Conservation (phyloP, 2,113 vertebrate species). For the Embiotoca jacksoni region DNA sequence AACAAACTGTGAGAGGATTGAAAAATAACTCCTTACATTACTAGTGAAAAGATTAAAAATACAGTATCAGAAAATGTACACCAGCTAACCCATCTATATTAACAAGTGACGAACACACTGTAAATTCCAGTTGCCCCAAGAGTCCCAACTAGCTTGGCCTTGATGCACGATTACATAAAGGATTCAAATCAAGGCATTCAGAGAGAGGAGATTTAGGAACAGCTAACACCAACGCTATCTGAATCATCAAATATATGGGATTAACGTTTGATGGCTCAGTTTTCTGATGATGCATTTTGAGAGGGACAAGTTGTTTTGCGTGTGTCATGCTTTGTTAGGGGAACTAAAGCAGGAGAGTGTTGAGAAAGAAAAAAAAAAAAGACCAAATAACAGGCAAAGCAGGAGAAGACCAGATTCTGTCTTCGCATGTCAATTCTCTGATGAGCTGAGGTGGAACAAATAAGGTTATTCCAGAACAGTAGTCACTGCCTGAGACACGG, state of each 20-base stretch:
- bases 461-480: conserved; percentile 40
- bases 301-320: conserved; percentile 29
- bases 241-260: conserved; percentile 68
- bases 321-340: conserved; percentile 29
- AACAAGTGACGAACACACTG: conserved; percentile 51
- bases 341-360: conserved; percentile 16
- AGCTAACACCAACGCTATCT: conserved; percentile 63
- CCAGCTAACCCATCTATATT: conserved; percentile 30
- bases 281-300: conserved; percentile 57
- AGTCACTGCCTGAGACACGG: not conserved
- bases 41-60: conserved; percentile 20
- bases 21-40: not conserved
- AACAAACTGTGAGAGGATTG: not conserved
- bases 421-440: conserved; percentile 12
- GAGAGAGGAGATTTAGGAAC: conserved; percentile 64
- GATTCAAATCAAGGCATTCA: conserved; percentile 66
- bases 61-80: conserved; percentile 32
- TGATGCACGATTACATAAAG: conserved; percentile 69
- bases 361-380: not conserved
- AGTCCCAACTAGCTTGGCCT: conserved; percentile 50
- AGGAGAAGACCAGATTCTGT: not conserved
- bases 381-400: no score
- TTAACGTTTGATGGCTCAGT: conserved; percentile 62
- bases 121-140: conserved; percentile 53
- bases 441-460: conserved; percentile 38